Evolutionary conservation across 2,888 invertebrate genomes (phyloP), one percentile per base, ranked within the genome.

Genomic region (Ryuthela nishihirai): DNA sequence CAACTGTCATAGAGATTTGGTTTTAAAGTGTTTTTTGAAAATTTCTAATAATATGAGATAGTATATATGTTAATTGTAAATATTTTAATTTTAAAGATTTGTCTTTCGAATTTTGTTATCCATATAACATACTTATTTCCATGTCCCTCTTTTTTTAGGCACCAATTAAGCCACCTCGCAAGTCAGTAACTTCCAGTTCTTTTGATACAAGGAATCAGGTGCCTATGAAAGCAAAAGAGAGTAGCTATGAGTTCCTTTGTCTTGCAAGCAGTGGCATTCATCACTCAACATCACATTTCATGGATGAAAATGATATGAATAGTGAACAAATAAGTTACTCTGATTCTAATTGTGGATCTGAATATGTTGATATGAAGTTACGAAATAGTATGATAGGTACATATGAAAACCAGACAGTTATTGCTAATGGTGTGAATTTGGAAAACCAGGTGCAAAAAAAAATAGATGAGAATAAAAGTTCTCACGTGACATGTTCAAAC

Each of bases 311-410:
- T 15, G 44, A 48, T 23, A 59, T 47, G 32, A 32, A 24, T 39
- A 25, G 42, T 21, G 35, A 44, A 43, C 9, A 24, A 25, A 40
- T 43, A 23, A 48, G 44, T 26, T 48, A 44, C 44, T 42, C 41
- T n/a, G 42, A 46, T 23, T 24, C 41, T 10, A 43, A 54, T 34
- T 35, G 38, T 24, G 18, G 38, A 32, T 49, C 53, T 34, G 66
- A 66, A 2, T 66, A 66, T 54, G 65, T 66, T 15, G 65, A 66
- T 32, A 66, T 66, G 66, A 52, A 54, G 38, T 26, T 63, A 21
- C 29, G 60, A 35, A 60, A 65, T 42, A 61, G 59, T 35, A 44
- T 32, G 21, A 61, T 62, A 25, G 39, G 53, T 39, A 46, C 58
- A 18, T 64, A 64, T 54, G 66, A 66, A 56, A 66, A 66, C 39